Conservation (phyloP, 2,797 vertebrate species). For the Dipus sagitta region DNA sequence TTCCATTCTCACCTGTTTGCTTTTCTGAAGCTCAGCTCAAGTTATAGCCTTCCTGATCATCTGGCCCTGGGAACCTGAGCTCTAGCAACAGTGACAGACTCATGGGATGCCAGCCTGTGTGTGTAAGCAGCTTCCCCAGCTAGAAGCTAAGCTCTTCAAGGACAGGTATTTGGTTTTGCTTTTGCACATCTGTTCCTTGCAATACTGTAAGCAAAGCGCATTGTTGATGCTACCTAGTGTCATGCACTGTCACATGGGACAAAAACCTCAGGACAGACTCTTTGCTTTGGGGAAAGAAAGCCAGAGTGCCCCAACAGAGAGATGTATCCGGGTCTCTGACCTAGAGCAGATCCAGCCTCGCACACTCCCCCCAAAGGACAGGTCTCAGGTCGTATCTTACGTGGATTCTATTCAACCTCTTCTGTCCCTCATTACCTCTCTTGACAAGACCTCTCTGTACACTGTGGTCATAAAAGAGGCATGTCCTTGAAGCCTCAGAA, state of each 20-base stretch:
- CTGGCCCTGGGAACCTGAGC: not conserved
- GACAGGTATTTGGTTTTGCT: not conserved
- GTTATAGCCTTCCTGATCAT: not conserved
- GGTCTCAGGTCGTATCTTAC: conserved; percentile 3
- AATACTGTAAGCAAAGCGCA: not conserved
- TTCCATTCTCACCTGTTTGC: not conserved
- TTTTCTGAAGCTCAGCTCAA: conserved; percentile 36
- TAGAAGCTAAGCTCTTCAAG: not conserved
- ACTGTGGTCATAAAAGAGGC: not conserved
- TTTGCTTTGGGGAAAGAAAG: not conserved
- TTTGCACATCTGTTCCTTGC: not conserved
- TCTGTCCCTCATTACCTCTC: not conserved
- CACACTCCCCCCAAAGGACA: not conserved
- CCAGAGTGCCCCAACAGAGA: not conserved
- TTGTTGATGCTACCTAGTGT: not conserved
- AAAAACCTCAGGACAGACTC: not conserved
- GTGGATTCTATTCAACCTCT: not conserved
- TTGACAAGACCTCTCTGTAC: not conserved
- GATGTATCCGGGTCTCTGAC: not conserved
- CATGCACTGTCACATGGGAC: not conserved
- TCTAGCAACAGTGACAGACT: not conserved
- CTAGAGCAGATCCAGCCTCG: not conserved
- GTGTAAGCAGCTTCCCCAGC: not conserved
- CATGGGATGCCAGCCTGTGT: not conserved
- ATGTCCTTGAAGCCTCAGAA: not conserved